phyloP scores from a whole-genome alignment of 1,140 invertebrate genomes.

The Metopolophium dirhodum region DNA sequence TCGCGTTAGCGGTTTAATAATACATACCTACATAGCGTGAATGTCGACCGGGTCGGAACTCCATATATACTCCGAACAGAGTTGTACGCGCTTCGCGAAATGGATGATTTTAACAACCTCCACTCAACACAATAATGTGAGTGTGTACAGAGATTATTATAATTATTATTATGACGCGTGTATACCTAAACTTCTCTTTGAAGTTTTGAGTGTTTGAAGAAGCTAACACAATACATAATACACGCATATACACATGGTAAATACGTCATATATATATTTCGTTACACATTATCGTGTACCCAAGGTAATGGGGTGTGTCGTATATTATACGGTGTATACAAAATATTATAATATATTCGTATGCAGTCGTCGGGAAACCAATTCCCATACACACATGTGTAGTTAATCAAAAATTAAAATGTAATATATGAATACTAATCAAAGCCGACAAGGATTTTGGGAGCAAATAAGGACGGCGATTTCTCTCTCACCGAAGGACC shows the following conservation, averaged over 20 bases:
- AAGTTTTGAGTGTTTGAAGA: not conserved
- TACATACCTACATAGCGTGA: not conserved
- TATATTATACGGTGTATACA: not conserved
- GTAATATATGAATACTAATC: not conserved
- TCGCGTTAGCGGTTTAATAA: not conserved
- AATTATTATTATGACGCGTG: conserved; percentile 7
- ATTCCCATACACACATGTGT: not conserved
- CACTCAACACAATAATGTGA: not conserved
- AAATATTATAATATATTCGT: not conserved
- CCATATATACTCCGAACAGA: not conserved
- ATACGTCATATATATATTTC: not conserved
- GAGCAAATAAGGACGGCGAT: not conserved
- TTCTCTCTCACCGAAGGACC: not conserved
- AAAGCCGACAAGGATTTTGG: not conserved
- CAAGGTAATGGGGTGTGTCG: too few species aligned
- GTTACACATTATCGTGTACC: not conserved
- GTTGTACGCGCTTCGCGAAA: not conserved
- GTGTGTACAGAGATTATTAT: conserved; percentile 1
- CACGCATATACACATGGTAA: not conserved
- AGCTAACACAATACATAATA: not conserved
- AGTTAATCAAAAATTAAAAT: not conserved
- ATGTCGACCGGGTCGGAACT: not conserved
- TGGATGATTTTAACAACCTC: not conserved
- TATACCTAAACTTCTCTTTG: not conserved
- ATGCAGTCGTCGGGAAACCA: not conserved